Base-by-base conservation (phyloP, 2,888 invertebrate species). In the Caenorhabditis sp. region DNA sequence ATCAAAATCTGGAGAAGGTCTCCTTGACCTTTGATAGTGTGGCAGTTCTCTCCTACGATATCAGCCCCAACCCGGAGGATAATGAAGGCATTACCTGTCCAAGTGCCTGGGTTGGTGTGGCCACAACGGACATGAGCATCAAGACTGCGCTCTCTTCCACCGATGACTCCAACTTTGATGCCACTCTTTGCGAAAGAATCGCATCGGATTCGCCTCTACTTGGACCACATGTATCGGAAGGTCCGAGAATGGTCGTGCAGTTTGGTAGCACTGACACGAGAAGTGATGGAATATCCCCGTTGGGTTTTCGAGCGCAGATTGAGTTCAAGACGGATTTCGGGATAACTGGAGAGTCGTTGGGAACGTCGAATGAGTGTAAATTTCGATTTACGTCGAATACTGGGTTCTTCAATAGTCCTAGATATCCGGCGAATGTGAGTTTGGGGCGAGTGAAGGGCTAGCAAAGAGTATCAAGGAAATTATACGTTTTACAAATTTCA, bases 271-370 rank as follows among this genome's bases (percentile, higher is more conserved):
- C 77, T 1, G 84, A 83, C 65, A 75, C 74, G 25, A 43, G 72
- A 12, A 74, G 71, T 21, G 81, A 82, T 68, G 77, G 68, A 0
- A 66, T 71, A 4, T 43, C 66, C 0, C 82, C 83, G 17, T 62
- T 78, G n/a, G 89, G 89, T 17, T 89, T 89, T 80, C 83, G 85
- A 50, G 89, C 89, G 4, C 70, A 72, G 20, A 89, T 89, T 68
- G 85, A 88, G 54, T 90, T 90, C 78, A 85, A 89, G 54, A 89
- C 89, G 74, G 90, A 90, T 81, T 90, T 88, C 76, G 89, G 88
- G 38, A 89, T 90, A 38, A 87, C 88, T 17, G 90, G 90, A 14
- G 87, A 87, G 27, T 84, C 88, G 2, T 87, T 89, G 26, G 86
- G 87, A 3, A 87, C 87, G 49, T 88, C 88, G 0, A 85, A 87